Conservation (phyloP, 2,113 vertebrate genomes). For the Synchiropus splendidus region DNA sequence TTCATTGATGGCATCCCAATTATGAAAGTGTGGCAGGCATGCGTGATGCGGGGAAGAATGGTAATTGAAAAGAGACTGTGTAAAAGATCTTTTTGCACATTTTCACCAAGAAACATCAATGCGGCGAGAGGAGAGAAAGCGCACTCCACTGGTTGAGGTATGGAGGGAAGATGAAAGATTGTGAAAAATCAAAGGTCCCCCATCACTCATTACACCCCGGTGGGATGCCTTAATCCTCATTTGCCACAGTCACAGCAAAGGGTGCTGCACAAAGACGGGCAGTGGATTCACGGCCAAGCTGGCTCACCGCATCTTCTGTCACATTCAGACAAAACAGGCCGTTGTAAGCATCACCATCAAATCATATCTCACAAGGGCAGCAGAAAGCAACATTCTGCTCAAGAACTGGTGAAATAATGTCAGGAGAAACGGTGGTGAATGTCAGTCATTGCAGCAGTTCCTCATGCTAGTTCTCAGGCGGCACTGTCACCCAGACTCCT, state of each 20-base stretch:
- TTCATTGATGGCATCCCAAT: constrained; percentile 45
- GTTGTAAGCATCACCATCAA: no score
- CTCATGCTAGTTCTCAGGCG: background rate
- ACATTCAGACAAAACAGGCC: no score
- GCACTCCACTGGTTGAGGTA: constrained; percentile 44
- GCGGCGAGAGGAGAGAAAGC: constrained; percentile 42
- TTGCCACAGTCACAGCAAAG: constrained; percentile 17
- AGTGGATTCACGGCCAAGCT: constrained; percentile 5
- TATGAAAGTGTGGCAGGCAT: constrained; percentile 30
- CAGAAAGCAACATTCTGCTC: no score
- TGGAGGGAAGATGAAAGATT: constrained; percentile 64
- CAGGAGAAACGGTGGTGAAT: constrained; percentile 5
- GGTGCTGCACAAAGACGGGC: constrained; percentile 13
- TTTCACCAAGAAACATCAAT: constrained; percentile 54
- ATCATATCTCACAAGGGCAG: no score
- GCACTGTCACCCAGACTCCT: no score
- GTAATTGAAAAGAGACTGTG: constrained; percentile 36
- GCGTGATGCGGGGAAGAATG: constrained; percentile 11
- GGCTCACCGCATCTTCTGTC: no score
- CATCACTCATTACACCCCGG: constrained; percentile 57
- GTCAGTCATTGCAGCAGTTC: constrained; percentile 6
- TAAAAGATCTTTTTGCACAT: constrained; percentile 41
- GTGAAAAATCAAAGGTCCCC: constrained; percentile 53
- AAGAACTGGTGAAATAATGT: no score
- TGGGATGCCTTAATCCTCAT: constrained; percentile 41